phyloP scores from a whole-genome alignment of 2,113 vertebrate species.

The Oryzias woworae region DNA sequence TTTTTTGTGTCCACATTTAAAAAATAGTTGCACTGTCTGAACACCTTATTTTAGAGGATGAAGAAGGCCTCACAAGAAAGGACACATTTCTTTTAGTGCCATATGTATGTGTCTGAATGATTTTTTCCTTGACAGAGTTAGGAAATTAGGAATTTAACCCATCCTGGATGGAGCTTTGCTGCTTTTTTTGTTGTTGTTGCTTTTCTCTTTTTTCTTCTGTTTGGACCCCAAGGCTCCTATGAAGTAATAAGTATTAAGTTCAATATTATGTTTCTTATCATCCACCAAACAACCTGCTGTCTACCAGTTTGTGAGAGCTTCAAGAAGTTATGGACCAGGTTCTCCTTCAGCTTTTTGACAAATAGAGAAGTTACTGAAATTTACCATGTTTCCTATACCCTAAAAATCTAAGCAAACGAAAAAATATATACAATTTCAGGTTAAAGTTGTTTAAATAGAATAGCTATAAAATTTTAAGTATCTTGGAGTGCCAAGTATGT shows the following conservation, averaged over 20 bases:
- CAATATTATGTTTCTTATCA: slow-evolving; percentile 64
- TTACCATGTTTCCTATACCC: no score
- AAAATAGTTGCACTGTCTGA: slow-evolving; percentile 63
- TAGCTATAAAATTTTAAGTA: no score
- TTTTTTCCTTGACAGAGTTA: slow-evolving; percentile 66
- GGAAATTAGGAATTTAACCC: slow-evolving; percentile 50
- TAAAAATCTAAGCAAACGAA: no score
- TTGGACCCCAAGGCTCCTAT: slow-evolving; percentile 34
- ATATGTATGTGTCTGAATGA: slow-evolving; percentile 65
- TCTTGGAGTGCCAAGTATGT: no score
- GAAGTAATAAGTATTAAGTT: slow-evolving; percentile 60
- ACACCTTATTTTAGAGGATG: slow-evolving; percentile 51
- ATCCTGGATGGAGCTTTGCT: slow-evolving; percentile 21
- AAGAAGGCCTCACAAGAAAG: slow-evolving; percentile 43
- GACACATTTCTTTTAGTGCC: slow-evolving; percentile 44
- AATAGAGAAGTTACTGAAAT: slow-evolving; percentile 36
- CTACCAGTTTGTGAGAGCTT: slow-evolving; percentile 54
- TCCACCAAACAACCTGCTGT: slow-evolving; percentile 49
- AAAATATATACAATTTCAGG: no score
- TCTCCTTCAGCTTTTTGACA: slow-evolving; percentile 39
- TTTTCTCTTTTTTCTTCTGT: slow-evolving; percentile 32
- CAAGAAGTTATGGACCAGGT: slow-evolving; percentile 37
- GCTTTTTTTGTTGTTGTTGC: neutral
- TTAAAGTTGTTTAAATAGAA: no score
- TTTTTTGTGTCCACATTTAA: slow-evolving; percentile 59